Evolutionary conservation across 2,113 vertebrate genomes (phyloP).

Genomic region (Thryonomys swinderianus): DNA sequence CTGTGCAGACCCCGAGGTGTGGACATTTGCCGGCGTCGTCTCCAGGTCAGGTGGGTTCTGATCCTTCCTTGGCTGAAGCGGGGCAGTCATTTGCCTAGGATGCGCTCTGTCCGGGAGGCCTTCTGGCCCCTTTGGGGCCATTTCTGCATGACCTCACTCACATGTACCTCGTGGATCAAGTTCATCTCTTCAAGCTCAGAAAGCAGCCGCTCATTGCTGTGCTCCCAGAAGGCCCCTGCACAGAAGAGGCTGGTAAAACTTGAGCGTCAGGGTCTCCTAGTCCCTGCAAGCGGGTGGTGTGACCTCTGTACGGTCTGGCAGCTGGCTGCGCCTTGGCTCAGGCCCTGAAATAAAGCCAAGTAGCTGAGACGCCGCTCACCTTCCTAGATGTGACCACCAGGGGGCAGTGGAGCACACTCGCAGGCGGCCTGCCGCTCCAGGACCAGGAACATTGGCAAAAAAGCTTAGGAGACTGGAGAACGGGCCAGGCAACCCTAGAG

Average conservation of each 20-base stretch:
- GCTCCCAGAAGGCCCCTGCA: not conserved
- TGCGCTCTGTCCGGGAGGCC: accelerated
- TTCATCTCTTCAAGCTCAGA: not conserved
- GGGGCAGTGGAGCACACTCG: conserved; percentile 80
- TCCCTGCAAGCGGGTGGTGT: not conserved
- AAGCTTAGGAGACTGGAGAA: not conserved
- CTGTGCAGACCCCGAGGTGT: not conserved
- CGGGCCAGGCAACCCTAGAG: not conserved
- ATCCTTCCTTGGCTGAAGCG: not conserved
- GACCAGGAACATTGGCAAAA: not conserved
- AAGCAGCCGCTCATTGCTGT: not conserved
- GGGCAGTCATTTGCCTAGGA: not conserved
- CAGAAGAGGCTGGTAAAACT: not conserved
- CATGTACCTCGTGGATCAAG: not conserved
- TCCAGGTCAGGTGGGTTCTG: not conserved
- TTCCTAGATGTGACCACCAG: conserved; percentile 75
- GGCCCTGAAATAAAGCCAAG: conserved; percentile 1
- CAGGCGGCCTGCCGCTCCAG: conserved; percentile 44
- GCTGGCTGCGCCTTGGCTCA: not conserved
- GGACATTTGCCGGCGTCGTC: not conserved
- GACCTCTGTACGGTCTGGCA: not conserved
- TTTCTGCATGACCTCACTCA: not conserved
- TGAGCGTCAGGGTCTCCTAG: not conserved
- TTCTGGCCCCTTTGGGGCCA: not conserved
- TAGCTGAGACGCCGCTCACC: not conserved